Base-by-base conservation (phyloP, 1,140 invertebrate genomes). In the Euwallacea similis region DNA sequence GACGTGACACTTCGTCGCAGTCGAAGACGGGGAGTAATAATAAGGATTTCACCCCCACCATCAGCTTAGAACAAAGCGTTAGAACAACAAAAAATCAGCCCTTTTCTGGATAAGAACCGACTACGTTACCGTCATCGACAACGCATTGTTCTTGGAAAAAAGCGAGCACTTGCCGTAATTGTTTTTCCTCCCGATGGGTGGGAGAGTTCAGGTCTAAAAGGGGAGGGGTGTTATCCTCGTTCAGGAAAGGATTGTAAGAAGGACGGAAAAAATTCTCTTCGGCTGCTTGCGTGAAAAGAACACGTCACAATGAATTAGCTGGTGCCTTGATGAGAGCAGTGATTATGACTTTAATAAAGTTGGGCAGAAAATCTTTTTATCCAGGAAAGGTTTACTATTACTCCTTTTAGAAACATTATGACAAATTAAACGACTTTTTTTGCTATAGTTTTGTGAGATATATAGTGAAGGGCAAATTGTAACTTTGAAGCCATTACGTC, bases 201-300 rank as follows among this genome's bases (percentile, higher is more conserved):
- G 21, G 21, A 4, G 21, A 33, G 9, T 76, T 76, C 21, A 76
- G 53, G 65, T 75, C 75, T 43, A 80, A 66, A 74, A 80, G 80
- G 72, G 80, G 76, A 73, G 76, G 82, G 73, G 78, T 64, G 77
- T 78, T 79, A 81, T 83, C 79, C 59, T 86, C 85, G 71, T 83
- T 81, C 74, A 85, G 83, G 76, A 86, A 86, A 50, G 85, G 85
- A 82, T 85, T 86, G 72, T 82, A 84, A 78, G 84, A 82, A 76
- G 79, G 64, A 65, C 74, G 69, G 21, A 33, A 33, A 33, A 33
- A 33, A 33, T 33, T 75, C 63, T 77, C 80, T 73, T 79, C 82
- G 82, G 87, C 87, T 87, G 88, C 88, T 89, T 89, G 88, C 86
- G 83, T 82, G 87, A 80, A 85, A 84, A 82, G 61, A 69, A 68